Evolutionary conservation across 2,888 invertebrate species (phyloP).

Genomic region (Tipula confusa): DNA sequence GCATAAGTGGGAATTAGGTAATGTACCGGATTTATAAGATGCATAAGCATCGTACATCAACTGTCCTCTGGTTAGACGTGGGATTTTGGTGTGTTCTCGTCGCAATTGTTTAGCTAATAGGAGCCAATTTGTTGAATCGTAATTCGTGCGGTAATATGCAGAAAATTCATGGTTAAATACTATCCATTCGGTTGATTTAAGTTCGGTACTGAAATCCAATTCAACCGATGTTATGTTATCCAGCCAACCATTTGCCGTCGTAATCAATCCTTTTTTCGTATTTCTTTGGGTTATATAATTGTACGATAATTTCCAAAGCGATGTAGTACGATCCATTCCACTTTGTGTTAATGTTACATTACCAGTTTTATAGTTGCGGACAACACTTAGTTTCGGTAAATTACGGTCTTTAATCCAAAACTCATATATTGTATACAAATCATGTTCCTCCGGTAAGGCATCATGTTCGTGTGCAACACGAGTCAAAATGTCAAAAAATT

Average conservation of each 20-base stretch:
- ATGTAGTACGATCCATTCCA: background rate
- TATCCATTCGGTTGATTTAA: background rate
- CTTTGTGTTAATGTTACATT: background rate
- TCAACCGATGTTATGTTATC: background rate
- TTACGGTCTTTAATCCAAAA: background rate
- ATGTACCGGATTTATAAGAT: background rate
- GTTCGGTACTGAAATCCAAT: background rate
- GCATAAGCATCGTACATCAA: background rate
- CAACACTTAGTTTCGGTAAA: background rate
- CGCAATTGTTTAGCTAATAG: background rate
- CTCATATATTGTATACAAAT: background rate
- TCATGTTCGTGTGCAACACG: background rate
- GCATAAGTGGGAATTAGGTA: background rate
- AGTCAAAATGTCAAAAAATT: background rate
- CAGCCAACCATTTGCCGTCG: background rate
- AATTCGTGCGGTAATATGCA: background rate
- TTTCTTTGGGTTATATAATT: background rate
- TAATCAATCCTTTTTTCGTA: background rate
- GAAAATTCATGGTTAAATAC: background rate
- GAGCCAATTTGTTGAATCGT: background rate
- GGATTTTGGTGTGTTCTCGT: background rate
- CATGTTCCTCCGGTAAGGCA: background rate
- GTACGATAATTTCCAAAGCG: background rate
- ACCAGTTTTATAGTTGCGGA: background rate
- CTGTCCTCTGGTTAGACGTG: background rate